Base-by-base conservation (phyloP, 2,888 invertebrate species). In the Clivina fossor region DNA sequence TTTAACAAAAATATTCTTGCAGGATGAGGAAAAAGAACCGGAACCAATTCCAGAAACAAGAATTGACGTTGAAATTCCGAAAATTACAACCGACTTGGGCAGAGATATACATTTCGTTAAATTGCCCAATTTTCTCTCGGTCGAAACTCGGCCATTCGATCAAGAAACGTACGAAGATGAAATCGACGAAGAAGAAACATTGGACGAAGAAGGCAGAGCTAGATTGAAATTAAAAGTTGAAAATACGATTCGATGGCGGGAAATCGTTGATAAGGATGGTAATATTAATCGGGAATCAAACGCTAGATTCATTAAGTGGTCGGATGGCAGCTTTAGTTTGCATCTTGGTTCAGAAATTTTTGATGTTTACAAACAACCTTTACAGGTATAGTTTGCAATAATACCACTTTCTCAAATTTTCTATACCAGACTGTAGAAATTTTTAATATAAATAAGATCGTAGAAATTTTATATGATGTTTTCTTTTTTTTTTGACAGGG, bases 291-390 rank as follows among this genome's bases (percentile, higher is more conserved):
- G 89, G 66, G 93, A 98, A 72, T 96, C 95, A 37, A 99, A 99
- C 76, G 91, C 97, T 0, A 81, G 97, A 47, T 85, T 97, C 68
- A 93, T 99, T 1, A 84, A 88, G 60, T 99, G 99, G 99, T 96
- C 97, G 0, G 99, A 99, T 72, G 98, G 98, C 19, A 95, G 94
- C 64, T 89, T 96, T 85, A 96, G 97, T 9, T 78, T 99, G 22
- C 95, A 98, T 73, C 82, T 99, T 54, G 99, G 99, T 18, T 88
- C 90, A 24, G 99, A 99, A 79, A 93, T 98, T 63, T 99, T 99
- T 71, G 98, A 99, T 73, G 92, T 99, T 0, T 94, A 97, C 71
- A 90, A 90, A 63, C 95, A 96, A 71, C 92, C 93, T 0, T 74
- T 93, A 9, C 90, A 90, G 69, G 85, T 84, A 66, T 74, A 72